Percentiles rank a stretch among this genome's conserved stretches.
These are phyloP conservation scores for Microhierax caerulescens DNA, from an alignment of 2,797 vertebrate species.

Conservation along the genomic window DNA sequence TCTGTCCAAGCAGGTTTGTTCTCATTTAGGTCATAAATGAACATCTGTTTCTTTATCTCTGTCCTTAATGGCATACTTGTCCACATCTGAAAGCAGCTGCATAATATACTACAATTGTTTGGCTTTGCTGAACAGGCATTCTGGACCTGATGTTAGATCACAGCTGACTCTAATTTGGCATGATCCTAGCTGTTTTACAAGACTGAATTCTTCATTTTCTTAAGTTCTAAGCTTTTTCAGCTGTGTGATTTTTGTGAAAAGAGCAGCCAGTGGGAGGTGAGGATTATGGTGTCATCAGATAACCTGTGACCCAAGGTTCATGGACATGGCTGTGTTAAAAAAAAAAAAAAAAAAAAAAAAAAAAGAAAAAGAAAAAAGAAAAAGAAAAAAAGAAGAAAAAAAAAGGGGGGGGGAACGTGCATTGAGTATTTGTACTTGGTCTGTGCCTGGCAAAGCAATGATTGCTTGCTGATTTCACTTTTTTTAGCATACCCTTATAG, in stretches of 20 bases:
- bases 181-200: background rate
- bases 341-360: too few relatives aligned
- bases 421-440: background rate
- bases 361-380: too few relatives aligned
- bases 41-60: slow-evolving; percentile 50
- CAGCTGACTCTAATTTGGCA: slow-evolving; percentile 25
- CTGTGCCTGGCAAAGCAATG: background rate
- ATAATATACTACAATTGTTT: background rate
- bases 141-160: slow-evolving; percentile 9
- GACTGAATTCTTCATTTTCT: background rate
- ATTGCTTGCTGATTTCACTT: background rate
- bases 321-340: background rate
- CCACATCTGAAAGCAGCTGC: slow-evolving; percentile 46
- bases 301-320: background rate
- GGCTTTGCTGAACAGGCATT: slow-evolving; percentile 36
- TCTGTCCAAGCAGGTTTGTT: slow-evolving; percentile 8
- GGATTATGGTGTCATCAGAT: background rate
- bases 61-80: slow-evolving; percentile 5
- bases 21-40: slow-evolving; percentile 24
- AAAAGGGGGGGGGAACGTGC: too few relatives aligned
- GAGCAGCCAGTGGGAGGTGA: background rate
- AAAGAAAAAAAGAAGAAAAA: too few relatives aligned
- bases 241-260: background rate
- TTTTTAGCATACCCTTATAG: background rate
- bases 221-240: background rate